These are phyloP conservation scores for Cynopterus brachyotis DNA, from an alignment of 2,113 vertebrate genomes.

Conservation along the genomic window DNA sequence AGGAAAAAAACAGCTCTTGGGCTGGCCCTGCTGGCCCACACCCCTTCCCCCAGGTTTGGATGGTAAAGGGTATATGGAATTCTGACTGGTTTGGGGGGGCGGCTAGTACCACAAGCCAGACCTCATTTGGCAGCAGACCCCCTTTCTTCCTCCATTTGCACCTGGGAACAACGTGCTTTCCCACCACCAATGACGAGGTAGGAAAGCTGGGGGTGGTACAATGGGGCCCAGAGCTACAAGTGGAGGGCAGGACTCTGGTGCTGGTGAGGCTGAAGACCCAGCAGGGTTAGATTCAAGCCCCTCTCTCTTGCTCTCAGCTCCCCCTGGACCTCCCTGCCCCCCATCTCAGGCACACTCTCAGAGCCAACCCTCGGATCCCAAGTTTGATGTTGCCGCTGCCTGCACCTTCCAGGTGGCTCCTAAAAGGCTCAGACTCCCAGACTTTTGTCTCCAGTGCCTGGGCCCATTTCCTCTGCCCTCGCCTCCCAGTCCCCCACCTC, in stretches of 20 bases:
- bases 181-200: neutral
- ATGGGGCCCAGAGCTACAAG: neutral
- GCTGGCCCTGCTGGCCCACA: neutral
- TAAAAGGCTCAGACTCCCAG: constrained; percentile 78
- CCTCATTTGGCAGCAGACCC: neutral
- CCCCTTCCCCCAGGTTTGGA: neutral
- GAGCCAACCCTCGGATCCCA: constrained; percentile 51
- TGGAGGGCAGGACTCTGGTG: neutral
- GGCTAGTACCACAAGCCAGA: neutral
- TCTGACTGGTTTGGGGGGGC: neutral
- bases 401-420: constrained; percentile 79
- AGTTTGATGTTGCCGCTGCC: constrained; percentile 74
- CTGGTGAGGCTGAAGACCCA: neutral
- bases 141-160: neutral
- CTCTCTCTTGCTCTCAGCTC: neutral
- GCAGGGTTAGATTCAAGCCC: neutral
- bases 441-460: constrained; percentile 75
- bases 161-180: neutral
- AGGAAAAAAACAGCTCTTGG: neutral
- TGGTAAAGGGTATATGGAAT: neutral
- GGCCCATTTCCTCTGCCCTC: constrained; percentile 74
- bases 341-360: neutral
- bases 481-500: constrained; percentile 57
- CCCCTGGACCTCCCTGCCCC: neutral
- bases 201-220: neutral